Evolutionary conservation across 2,797 vertebrate genomes (phyloP), one percentile per base, ranked within the genome.

Genomic region (Pogoniulus pusillus): DNA sequence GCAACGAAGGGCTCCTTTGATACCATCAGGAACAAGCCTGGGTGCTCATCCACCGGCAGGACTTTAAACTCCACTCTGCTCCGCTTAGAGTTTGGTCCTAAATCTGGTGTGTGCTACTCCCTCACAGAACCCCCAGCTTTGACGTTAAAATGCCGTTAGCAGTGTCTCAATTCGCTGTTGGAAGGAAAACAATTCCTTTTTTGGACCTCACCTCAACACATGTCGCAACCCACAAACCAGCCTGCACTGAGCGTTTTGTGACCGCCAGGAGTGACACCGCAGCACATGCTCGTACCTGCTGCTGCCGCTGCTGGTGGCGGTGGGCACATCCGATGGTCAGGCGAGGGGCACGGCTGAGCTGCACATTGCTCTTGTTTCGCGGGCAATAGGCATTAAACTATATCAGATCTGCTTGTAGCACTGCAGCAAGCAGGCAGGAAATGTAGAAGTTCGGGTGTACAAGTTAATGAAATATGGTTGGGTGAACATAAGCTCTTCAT

Each of bases 381-480:
- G 81, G 84, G 66, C 93, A 91, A 89, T 1, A 60, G 84, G 75
- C 81, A 51, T 60, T 85, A 75, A 90, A 94, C 93, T 92, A 87
- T 87, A 64, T 18, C 18, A 87, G 73, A 76, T 80, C 68, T 70
- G 49, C 86, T 93, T 60, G 82, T 30, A 91, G 76, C 32, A 1
- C 82, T n/a, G 86, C 84, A 47, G 39, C 41, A 19, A 94, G 59
- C 43, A 72, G 93, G 90, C 94, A 93, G 96, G 93, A 93, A 95
- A 81, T 83, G 90, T 43, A 94, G 93, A 83, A 90, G 94, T 90
- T 90, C 30, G 84, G 72, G 87, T 83, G 82, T 94, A 94, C 95
- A 90, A 96, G 96, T 94, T 95, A 96, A 95, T 96, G 95, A 96
- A 96, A 94, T 91, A 95, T 93, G 95, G 94, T 95, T 93, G 93